phyloP scores from a whole-genome alignment of 2,113 vertebrate genomes.

The Microcebus ravelobensis region DNA sequence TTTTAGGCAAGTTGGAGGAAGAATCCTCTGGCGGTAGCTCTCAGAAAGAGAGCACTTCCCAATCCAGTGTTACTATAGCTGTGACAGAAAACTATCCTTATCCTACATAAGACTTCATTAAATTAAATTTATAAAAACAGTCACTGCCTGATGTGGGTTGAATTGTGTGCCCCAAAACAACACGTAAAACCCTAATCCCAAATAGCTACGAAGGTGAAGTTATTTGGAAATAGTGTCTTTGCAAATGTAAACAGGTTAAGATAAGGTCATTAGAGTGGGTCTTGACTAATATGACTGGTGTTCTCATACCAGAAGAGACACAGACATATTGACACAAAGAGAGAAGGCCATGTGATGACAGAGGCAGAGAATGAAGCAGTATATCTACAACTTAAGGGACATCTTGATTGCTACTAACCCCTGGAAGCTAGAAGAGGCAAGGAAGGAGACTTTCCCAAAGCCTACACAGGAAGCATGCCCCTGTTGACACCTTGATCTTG shows the following conservation, averaged over 20 bases:
- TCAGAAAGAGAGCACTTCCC: not conserved
- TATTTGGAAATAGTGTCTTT: not conserved
- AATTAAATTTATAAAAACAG: not conserved
- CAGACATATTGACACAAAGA: not conserved
- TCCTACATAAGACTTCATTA: not conserved
- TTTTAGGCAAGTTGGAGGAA: not conserved
- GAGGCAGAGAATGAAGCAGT: not conserved
- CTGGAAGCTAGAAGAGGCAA: not conserved
- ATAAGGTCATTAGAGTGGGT: not conserved
- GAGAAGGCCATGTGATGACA: not conserved
- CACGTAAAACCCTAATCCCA: not conserved
- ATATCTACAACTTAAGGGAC: fast-evolving
- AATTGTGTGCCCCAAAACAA: not conserved
- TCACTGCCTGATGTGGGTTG: not conserved
- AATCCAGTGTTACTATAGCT: not conserved
- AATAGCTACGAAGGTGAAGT: not conserved
- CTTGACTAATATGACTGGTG: not conserved
- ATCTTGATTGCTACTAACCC: no score
- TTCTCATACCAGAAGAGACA: not conserved
- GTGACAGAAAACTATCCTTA: not conserved
- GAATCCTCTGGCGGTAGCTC: not conserved
- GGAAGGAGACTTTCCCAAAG: not conserved
- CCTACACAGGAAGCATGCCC: fast-evolving
- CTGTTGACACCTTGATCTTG: fast-evolving
- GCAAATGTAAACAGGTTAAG: not conserved